These are phyloP conservation scores for Drosophila pseudotakahashii DNA, from an alignment of 2,888 invertebrate species.

Conservation along the genomic window DNA sequence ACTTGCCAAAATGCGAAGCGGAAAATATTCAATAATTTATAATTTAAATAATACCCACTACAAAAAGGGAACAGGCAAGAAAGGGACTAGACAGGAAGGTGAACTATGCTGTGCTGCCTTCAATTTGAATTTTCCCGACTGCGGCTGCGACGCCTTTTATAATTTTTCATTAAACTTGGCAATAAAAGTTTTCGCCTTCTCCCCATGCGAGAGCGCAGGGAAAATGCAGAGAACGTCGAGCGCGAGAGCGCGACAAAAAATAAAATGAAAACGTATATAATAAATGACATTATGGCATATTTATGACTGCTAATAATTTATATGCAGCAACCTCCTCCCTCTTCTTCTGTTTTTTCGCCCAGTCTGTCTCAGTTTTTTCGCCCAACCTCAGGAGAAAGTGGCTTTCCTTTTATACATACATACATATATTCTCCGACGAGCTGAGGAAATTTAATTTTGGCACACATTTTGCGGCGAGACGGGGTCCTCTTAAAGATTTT, in stretches of 20 bases:
- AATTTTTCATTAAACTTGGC: conserved; percentile 83
- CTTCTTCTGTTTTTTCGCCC: conserved; percentile 6
- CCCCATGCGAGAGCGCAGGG: conserved; percentile 66
- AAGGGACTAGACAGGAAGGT: conserved; percentile 51
- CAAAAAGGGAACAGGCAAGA: conserved; percentile 17
- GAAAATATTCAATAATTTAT: conserved; percentile 80
- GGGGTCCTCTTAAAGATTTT: conserved; percentile 18
- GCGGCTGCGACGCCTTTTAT: conserved; percentile 72
- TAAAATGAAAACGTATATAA: conserved; percentile 72
- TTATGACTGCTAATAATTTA: conserved; percentile 80
- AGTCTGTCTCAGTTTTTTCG: conserved; percentile 9
- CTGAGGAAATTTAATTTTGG: conserved; percentile 33
- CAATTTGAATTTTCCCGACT: conserved; percentile 65
- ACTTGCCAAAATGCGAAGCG: conserved; percentile 58
- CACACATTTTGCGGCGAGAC: conserved; percentile 16
- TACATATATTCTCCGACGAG: conserved; percentile 12
- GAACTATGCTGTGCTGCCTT: conserved; percentile 72
- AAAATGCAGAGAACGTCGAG: conserved; percentile 53
- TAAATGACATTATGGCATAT: conserved; percentile 79
- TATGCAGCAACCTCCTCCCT: conserved; percentile 54
- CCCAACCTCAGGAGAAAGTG: conserved; percentile 19
- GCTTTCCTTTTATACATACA: conserved; percentile 11
- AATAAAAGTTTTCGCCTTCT: conserved; percentile 78
- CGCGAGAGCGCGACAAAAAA: conserved; percentile 36
- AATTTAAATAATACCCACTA: conserved; percentile 80